Evolutionary conservation across 37 sponge, comb jelly and placozoan genomes (phyloP).

Genomic region (Aplysina aerophoba): DNA sequence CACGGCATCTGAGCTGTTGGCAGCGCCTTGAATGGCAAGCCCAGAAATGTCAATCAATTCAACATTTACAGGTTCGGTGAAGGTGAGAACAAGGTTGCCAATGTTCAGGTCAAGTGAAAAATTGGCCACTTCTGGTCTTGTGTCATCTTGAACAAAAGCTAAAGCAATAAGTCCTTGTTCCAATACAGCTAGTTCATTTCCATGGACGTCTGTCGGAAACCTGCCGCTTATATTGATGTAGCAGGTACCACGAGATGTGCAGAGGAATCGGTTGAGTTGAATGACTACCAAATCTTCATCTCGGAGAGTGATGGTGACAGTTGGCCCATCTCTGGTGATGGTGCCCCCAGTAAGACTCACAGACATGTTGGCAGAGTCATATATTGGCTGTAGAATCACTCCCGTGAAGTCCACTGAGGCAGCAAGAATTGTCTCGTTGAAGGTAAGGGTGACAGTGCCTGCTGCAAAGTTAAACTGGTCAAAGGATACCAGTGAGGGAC

Average conservation of each 20-base stretch:
- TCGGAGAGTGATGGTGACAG: slow-evolving; percentile 53
- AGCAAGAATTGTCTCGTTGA: slow-evolving; percentile 73
- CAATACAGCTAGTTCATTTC: slow-evolving; percentile 53
- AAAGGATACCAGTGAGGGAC: slow-evolving; percentile 64
- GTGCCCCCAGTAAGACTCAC: slow-evolving; percentile 54
- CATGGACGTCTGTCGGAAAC: slow-evolving; percentile 73
- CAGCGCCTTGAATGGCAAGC: slow-evolving; percentile 47
- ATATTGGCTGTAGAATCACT: slow-evolving; percentile 75
- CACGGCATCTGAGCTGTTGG: slow-evolving; percentile 23
- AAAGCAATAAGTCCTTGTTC: slow-evolving; percentile 50
- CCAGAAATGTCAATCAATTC: slow-evolving; percentile 51
- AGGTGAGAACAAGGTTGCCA: slow-evolving; percentile 51
- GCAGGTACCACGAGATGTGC: slow-evolving; percentile 78
- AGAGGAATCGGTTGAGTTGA: slow-evolving; percentile 71
- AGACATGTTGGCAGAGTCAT: slow-evolving; percentile 44
- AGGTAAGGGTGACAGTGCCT: slow-evolving; percentile 59
- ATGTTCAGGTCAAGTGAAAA: slow-evolving; percentile 76
- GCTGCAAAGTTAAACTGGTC: slow-evolving; percentile 65
- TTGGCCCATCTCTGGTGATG: slow-evolving; percentile 32
- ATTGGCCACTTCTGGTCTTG: slow-evolving; percentile 62
- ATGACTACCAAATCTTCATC: slow-evolving; percentile 67
- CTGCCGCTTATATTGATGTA: slow-evolving; percentile 51
- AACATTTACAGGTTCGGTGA: slow-evolving; percentile 82
- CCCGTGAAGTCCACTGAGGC: slow-evolving; percentile 58
- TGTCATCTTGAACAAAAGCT: slow-evolving; percentile 60